These are phyloP conservation scores for Fabriciana adippe DNA, from an alignment of 2,888 invertebrate species.

Conservation along the genomic window DNA sequence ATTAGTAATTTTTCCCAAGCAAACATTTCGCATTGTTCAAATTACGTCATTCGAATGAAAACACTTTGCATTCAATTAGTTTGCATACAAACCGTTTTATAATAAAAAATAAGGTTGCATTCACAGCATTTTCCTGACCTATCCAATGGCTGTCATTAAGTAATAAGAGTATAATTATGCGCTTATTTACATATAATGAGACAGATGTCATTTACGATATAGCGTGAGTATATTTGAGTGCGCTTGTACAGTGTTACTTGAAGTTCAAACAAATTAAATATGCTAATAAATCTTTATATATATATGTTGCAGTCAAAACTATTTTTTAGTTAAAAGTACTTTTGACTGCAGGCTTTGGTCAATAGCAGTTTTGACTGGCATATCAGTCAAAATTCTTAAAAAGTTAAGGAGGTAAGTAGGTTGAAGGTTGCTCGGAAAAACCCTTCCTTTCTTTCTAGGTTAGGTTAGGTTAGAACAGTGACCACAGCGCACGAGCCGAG, in stretches of 20 bases:
- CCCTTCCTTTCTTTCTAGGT: too few species aligned
- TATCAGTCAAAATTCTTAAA: too few species aligned
- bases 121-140: slow-evolving; percentile 30
- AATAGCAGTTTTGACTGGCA: too few species aligned
- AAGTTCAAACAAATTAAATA: not conserved
- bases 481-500: too few species aligned
- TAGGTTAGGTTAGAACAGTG: too few species aligned
- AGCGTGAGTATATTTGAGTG: not conserved
- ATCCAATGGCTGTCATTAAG: slow-evolving; percentile 41
- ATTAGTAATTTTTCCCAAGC: not conserved
- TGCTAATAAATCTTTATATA: too few species aligned
- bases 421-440: too few species aligned
- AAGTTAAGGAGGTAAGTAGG: too few species aligned
- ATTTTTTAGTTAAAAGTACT: too few species aligned
- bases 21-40: not conserved
- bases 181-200: slow-evolving; percentile 63
- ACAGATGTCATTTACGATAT: slow-evolving; percentile 44
- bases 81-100: slow-evolving; percentile 12
- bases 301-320: too few species aligned
- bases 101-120: slow-evolving; percentile 22
- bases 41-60: not conserved
- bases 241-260: not conserved
- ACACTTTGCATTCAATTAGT: slow-evolving; percentile 2
- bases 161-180: slow-evolving; percentile 49
- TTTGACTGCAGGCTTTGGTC: too few species aligned